A percentile compares a stretch with the other conserved stretches of the same genome.
phyloP scores from a whole-genome alignment of 2,888 invertebrate genomes.

The Bellardia bayeri region DNA sequence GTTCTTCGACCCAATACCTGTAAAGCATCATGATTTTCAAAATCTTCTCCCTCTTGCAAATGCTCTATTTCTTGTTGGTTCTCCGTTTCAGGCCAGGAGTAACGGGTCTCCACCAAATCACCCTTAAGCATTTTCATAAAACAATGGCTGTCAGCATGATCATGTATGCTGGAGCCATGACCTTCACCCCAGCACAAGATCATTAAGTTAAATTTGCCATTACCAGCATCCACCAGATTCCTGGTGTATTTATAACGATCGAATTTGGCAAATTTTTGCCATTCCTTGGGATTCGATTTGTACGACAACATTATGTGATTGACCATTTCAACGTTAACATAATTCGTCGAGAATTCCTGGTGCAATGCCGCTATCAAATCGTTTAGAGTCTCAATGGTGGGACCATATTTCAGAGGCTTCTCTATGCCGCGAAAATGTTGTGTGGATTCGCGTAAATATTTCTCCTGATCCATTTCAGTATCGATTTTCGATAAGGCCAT shows the following conservation, averaged over 20 bases:
- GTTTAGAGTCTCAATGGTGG: constrained; percentile 85
- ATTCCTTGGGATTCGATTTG: constrained; percentile 94
- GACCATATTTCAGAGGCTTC: constrained; percentile 83
- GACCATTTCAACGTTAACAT: constrained; percentile 96
- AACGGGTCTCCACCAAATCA: constrained; percentile 90
- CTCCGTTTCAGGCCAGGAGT: constrained; percentile 76
- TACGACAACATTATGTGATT: constrained; percentile 91
- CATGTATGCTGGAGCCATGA: constrained; percentile 97
- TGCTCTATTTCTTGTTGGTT: constrained; percentile 21
- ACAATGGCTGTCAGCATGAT: constrained; percentile 98
- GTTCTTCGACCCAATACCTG: constrained; percentile 85
- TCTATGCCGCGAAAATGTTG: constrained; percentile 83
- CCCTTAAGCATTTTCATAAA: constrained; percentile 98
- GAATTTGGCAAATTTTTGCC: constrained; percentile 97
- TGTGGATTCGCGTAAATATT: constrained; percentile 82
- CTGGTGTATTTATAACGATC: constrained; percentile 96
- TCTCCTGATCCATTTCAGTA: constrained; percentile 81
- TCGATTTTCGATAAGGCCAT: constrained; percentile 82
- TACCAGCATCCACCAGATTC: constrained; percentile 97
- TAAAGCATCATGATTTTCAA: constrained; percentile 54
- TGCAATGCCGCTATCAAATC: constrained; percentile 89
- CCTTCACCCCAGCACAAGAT: constrained; percentile 99
- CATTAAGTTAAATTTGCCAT: constrained; percentile 98
- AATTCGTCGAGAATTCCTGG: constrained; percentile 90
- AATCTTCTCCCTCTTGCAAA: constrained; percentile 30